A percentile compares a stretch with the other conserved stretches of the same genome.
phyloP scores from a whole-genome alignment of 2,113 vertebrate species.

The Chloropsis cyanopogon region DNA sequence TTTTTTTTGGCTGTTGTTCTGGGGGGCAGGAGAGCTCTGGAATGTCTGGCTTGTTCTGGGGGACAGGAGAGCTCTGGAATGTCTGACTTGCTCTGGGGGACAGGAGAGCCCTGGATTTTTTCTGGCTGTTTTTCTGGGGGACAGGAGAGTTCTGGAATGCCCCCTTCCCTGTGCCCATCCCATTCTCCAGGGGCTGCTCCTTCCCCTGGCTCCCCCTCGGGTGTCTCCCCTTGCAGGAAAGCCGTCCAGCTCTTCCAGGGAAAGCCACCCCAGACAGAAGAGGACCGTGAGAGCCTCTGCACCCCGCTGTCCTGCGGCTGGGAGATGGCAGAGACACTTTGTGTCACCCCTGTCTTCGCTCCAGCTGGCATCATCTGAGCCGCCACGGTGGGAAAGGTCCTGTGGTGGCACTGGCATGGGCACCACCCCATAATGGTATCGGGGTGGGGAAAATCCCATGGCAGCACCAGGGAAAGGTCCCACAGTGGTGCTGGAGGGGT shows the following conservation, averaged over 20 bases:
- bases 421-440: too few relatives aligned
- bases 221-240: slow-evolving; percentile 62
- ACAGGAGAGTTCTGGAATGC: rapidly evolving
- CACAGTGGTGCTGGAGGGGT: neutral
- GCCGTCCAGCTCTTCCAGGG: slow-evolving; percentile 46
- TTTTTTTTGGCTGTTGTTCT: too few relatives aligned
- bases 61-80: too few relatives aligned
- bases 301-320: slow-evolving; percentile 74
- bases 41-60: too few relatives aligned
- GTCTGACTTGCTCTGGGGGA: too few relatives aligned
- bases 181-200: neutral
- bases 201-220: neutral
- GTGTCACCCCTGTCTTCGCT: slow-evolving; percentile 62
- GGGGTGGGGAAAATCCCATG: too few relatives aligned
- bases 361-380: slow-evolving; percentile 75
- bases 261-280: slow-evolving; percentile 19
- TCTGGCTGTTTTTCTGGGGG: too few relatives aligned
- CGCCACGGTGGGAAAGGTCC: neutral
- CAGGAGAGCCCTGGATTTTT: too few relatives aligned
- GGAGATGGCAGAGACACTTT: slow-evolving; percentile 73
- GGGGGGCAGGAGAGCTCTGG: too few relatives aligned
- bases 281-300: slow-evolving; percentile 52
- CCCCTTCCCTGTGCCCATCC: too few relatives aligned
- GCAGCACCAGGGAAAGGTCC: too few relatives aligned
- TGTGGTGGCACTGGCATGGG: neutral